Percentiles rank a stretch among this genome's conserved stretches.
Evolutionary conservation across 2,888 invertebrate species (phyloP).

Genomic region (Lysandra bellargus): DNA sequence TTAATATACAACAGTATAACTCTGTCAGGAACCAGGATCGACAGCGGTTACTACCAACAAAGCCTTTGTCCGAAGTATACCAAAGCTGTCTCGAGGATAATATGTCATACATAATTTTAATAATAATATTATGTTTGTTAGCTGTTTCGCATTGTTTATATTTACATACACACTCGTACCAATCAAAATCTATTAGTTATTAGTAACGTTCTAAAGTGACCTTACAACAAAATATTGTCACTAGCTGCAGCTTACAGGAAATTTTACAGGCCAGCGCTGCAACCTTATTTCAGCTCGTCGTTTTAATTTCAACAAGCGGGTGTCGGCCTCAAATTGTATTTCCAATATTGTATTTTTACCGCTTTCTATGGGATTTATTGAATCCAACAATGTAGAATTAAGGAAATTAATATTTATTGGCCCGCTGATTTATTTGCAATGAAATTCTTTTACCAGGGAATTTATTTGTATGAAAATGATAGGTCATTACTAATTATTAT

Average conservation of each 20-base stretch:
- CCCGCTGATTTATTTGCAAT: background rate
- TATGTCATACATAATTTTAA: background rate
- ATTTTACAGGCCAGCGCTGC: background rate
- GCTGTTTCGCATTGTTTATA: too few relatives aligned
- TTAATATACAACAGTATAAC: too few relatives aligned
- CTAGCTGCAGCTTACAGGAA: background rate
- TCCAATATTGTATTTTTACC: conserved; percentile 6
- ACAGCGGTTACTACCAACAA: background rate
- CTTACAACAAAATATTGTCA: background rate
- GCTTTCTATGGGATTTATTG: background rate
- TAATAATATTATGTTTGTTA: too few relatives aligned
- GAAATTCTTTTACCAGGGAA: background rate
- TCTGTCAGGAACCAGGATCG: background rate
- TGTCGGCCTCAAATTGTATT: conserved; percentile 4
- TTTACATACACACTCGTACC: too few relatives aligned
- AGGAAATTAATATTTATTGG: background rate
- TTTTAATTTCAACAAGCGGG: conserved; percentile 24
- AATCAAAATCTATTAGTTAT: too few relatives aligned
- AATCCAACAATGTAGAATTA: background rate
- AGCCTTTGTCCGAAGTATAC: background rate
- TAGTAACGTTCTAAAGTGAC: background rate
- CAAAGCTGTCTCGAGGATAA: background rate
- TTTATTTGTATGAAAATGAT: background rate
- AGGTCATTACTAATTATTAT: too few relatives aligned
- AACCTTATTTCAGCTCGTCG: conserved; percentile 1